Evolutionary conservation across 2,797 vertebrate genomes (phyloP).

Genomic region (Heterohyrax brucei): DNA sequence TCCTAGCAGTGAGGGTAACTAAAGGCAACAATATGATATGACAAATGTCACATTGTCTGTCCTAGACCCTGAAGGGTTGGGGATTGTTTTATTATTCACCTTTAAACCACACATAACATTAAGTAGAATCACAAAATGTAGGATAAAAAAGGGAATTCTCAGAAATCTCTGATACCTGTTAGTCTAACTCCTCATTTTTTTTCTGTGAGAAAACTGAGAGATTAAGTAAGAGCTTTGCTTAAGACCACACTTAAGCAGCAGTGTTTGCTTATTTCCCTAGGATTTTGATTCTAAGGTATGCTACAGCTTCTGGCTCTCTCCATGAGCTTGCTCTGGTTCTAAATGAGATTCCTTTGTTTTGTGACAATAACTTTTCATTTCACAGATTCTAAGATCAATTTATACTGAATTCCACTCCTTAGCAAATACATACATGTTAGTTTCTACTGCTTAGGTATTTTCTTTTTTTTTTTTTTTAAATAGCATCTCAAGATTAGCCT

Average conservation of each 20-base stretch:
- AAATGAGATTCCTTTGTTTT: not conserved
- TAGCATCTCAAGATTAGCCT: not conserved
- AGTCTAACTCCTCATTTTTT: not conserved
- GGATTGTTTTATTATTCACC: not conserved
- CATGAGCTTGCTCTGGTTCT: conserved; percentile 28
- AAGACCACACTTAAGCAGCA: not conserved
- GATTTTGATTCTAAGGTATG: not conserved
- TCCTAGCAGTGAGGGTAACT: not conserved
- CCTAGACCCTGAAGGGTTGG: not conserved
- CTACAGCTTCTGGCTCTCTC: not conserved
- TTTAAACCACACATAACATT: not conserved
- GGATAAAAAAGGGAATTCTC: conserved; percentile 40
- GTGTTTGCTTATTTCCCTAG: not conserved
- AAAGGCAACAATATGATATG: not conserved
- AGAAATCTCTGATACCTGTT: conserved; percentile 29
- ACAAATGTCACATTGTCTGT: not conserved
- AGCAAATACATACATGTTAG: not conserved
- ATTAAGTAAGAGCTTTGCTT: not conserved
- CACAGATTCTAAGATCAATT: conserved; percentile 1
- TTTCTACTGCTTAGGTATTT: not conserved
- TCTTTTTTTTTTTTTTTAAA: not conserved
- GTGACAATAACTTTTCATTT: not conserved
- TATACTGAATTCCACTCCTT: not conserved
- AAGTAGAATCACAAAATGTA: conserved; percentile 14
- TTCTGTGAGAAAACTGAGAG: not conserved